A percentile compares a stretch with the other conserved stretches of the same genome.
phyloP scores from a whole-genome alignment of 2,888 invertebrate genomes.

The Chironomus riparius region DNA sequence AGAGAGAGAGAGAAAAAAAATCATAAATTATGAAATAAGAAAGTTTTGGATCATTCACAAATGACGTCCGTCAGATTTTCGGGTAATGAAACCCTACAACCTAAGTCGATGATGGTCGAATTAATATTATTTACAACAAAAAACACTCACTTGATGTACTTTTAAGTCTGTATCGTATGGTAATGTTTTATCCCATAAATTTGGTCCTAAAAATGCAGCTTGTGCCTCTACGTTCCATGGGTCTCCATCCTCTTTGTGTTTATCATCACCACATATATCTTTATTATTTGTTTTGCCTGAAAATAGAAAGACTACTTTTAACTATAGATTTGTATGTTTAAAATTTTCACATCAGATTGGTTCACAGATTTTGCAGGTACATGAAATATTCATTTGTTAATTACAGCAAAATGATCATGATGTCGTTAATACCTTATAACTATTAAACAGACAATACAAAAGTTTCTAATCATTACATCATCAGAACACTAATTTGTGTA shows the following conservation, averaged over 20 bases:
- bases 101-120: neutral
- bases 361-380: neutral
- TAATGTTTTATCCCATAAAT: constrained; percentile 90
- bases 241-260: constrained; percentile 75
- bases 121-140: constrained; percentile 7
- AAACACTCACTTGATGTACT: constrained; percentile 63
- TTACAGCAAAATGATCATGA: neutral
- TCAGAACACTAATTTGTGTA: too few relatives aligned
- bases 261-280: constrained; percentile 45
- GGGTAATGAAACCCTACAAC: too few relatives aligned
- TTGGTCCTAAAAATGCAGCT: constrained; percentile 92
- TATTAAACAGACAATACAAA: neutral
- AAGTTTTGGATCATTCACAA: too few relatives aligned
- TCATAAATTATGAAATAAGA: neutral
- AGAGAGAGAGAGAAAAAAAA: neutral
- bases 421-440: neutral
- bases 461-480: too few relatives aligned
- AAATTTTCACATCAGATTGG: neutral
- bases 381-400: neutral
- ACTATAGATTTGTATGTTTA: constrained; percentile 26
- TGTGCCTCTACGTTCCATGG: constrained; percentile 86
- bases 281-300: constrained; percentile 51
- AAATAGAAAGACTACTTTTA: constrained; percentile 35
- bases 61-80: too few relatives aligned
- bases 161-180: constrained; percentile 92